phyloP scores from a whole-genome alignment of 37 sponge, comb jelly and placozoan species.

The Bolinopsis microptera region DNA sequence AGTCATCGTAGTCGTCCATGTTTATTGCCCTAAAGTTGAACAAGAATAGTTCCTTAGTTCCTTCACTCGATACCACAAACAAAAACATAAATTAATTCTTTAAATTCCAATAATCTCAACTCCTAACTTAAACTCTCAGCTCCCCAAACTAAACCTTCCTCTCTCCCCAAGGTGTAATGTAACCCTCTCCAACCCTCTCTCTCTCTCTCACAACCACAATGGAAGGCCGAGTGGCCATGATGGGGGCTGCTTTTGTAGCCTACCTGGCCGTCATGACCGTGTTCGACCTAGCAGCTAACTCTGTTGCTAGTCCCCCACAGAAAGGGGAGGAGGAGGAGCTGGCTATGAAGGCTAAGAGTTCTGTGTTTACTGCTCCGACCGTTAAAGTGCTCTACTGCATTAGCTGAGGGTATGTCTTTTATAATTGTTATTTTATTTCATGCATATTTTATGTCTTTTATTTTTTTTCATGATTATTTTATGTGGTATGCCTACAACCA shows the following conservation, averaged over 20 bases:
- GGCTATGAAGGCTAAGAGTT: not conserved
- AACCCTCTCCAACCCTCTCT: too few species aligned
- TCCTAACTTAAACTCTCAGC: too few species aligned
- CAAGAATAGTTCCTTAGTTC: too few species aligned
- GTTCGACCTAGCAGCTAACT: slow-evolving; percentile 5
- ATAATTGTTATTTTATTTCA: not conserved
- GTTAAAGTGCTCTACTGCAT: slow-evolving; percentile 59
- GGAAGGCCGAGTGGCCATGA: slow-evolving; percentile 53
- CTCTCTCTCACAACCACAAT: not conserved
- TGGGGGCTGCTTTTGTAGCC: not conserved
- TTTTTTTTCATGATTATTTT: too few species aligned
- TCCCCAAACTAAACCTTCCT: too few species aligned
- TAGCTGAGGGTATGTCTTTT: slow-evolving; percentile 58
- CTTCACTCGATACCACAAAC: too few species aligned
- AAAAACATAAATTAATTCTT: too few species aligned
- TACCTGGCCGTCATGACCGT: slow-evolving; percentile 59
- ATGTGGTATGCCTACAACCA: too few species aligned
- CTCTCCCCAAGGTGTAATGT: not conserved
- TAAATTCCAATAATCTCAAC: too few species aligned
- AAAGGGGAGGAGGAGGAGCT: not conserved
- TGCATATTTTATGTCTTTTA: not conserved
- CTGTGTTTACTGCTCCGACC: slow-evolving; percentile 40
- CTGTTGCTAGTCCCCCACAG: not conserved
- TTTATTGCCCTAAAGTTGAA: too few species aligned
- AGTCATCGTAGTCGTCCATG: too few species aligned